Evolutionary conservation across 2,888 invertebrate species (phyloP), one percentile per base, ranked within the genome.

Genomic region (Melieria picta): DNA sequence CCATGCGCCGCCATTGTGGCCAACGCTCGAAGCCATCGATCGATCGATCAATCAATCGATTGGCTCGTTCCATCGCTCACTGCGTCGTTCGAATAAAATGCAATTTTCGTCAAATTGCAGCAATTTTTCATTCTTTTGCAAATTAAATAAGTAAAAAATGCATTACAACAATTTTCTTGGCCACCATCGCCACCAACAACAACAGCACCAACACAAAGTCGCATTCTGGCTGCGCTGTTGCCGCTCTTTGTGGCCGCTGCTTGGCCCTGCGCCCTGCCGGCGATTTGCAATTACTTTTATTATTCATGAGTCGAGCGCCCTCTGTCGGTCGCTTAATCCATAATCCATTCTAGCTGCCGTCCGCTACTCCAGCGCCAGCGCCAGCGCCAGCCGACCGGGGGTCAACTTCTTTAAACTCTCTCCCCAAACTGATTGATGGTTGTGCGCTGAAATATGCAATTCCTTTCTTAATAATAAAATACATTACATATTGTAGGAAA

Each of bases 211-310:
- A 16, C 1, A 30, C 30, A 30, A 30, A 30, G 30, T 30, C 30
- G 30, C 30, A 30, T 30, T 30, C 30, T 30, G 30, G 30, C 30
- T 30, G 16, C 16, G 16, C 16, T 0, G 16, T 1, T 0, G 30
- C 30, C 30, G 30, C 30, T 30, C 30, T 30, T 10, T 5, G 11
- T 42, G 7, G 16, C 58, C 7, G 5, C 50, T 43, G 5, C 50
- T 4, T 6, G 16, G 42, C 52, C 7, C 48, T 45, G 42, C 11
- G 11, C 48, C 84, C 83, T 82, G 81, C 82, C 82, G 83, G 84
- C 82, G 81, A 83, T 82, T 79, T 77, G 81, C 83, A 84, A 83
- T 83, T 83, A 84, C 83, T 83, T 83, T 82, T 79, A 83, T 81
- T 83, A 81, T 76, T 72, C 69, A 62, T 63, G 62, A 47, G 42